phyloP scores from a whole-genome alignment of 2,113 vertebrate species.

The Garra rufa region DNA sequence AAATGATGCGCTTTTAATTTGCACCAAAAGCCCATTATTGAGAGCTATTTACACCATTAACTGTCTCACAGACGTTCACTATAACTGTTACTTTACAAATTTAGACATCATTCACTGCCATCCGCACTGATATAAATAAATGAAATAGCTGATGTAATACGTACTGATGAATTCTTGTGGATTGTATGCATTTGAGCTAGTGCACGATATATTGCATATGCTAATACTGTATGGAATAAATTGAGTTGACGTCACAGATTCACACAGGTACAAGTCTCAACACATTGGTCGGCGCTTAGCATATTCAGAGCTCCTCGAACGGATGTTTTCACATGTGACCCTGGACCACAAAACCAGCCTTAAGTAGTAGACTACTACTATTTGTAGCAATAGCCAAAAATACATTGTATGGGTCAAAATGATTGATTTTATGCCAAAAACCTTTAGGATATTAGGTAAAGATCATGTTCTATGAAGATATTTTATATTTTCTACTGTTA shows the following conservation, averaged over 20 bases:
- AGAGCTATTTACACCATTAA: conserved; percentile 5
- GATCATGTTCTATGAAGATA: no score
- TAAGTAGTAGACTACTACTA: no score
- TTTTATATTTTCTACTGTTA: no score
- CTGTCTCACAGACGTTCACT: neutral
- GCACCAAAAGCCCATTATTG: neutral
- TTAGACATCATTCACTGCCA: neutral
- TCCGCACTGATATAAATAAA: neutral
- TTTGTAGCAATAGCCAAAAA: no score
- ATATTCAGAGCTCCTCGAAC: neutral
- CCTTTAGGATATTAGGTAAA: no score
- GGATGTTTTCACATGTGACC: neutral
- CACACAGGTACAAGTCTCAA: neutral
- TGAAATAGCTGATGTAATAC: neutral
- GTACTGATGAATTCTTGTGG: neutral
- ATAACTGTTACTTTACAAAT: conserved; percentile 21
- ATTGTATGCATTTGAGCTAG: neutral
- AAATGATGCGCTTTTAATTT: neutral
- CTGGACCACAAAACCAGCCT: no score
- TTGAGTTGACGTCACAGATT: conserved; percentile 7
- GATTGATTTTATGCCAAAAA: no score
- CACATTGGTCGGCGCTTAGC: neutral
- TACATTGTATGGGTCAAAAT: no score
- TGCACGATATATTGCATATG: neutral
- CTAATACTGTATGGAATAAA: conserved; percentile 3